phyloP scores from a whole-genome alignment of 2,113 vertebrate species.

The Recurvirostra avosetta region DNA sequence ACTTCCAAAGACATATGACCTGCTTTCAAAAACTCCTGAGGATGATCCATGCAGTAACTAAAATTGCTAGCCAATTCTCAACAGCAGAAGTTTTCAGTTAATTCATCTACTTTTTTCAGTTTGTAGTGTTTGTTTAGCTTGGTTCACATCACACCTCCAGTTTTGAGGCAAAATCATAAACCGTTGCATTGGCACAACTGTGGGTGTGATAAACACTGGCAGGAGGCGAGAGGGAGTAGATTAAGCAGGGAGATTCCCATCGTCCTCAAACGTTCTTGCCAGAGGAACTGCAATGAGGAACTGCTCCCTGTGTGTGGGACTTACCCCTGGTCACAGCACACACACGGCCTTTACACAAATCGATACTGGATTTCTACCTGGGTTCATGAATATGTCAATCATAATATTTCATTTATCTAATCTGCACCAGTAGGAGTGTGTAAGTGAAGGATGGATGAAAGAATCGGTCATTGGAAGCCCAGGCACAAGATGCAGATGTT shows the following conservation, averaged over 20 bases:
- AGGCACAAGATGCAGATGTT: neutral
- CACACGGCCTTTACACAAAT: neutral
- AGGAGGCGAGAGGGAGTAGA: slow-evolving; percentile 10
- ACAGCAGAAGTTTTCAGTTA: neutral
- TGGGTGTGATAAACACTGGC: slow-evolving; percentile 30
- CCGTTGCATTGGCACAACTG: neutral
- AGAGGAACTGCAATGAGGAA: neutral
- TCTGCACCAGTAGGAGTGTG: neutral
- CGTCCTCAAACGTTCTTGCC: neutral
- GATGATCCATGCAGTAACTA: neutral
- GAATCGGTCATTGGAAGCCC: neutral
- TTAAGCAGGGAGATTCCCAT: slow-evolving; percentile 6
- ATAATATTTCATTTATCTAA: neutral
- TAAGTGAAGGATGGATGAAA: neutral
- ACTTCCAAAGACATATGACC: neutral
- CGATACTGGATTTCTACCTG: neutral
- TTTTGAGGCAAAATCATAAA: slow-evolving; percentile 15
- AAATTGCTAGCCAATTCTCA: neutral
- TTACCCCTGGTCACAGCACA: neutral
- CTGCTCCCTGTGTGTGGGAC: neutral
- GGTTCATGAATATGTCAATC: neutral
- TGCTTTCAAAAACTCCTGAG: neutral
- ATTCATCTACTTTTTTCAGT: neutral
- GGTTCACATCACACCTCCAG: slow-evolving; percentile 21
- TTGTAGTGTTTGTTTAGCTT: slow-evolving; percentile 7